These are phyloP conservation scores for Meteorus cinctellus DNA, from an alignment of 2,888 invertebrate genomes.

Conservation along the genomic window DNA sequence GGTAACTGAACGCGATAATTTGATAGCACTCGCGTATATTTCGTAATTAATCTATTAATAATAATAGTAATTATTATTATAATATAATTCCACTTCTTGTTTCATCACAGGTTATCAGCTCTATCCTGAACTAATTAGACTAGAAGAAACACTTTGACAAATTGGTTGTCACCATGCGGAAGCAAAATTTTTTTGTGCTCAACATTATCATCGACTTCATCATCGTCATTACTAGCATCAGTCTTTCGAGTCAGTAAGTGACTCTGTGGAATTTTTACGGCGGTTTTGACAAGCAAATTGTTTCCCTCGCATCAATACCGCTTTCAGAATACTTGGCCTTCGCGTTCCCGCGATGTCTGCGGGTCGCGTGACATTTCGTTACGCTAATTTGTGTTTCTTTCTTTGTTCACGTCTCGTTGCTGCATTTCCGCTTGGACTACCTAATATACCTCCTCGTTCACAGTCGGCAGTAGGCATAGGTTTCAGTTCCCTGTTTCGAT, in stretches of 20 bases:
- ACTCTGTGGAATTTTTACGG: slow-evolving; percentile 65
- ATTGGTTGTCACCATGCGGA: slow-evolving; percentile 5
- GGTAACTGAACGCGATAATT: slow-evolving; percentile 18
- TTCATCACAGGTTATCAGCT: slow-evolving; percentile 39
- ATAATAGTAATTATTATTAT: slow-evolving; percentile 15
- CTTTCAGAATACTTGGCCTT: slow-evolving; percentile 66
- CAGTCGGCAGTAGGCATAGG: slow-evolving; percentile 77
- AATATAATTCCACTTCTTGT: slow-evolving; percentile 22
- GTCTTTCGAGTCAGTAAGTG: slow-evolving; percentile 56
- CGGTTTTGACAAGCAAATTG: slow-evolving; percentile 61
- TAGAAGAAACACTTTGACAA: slow-evolving; percentile 21
- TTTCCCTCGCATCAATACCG: slow-evolving; percentile 65
- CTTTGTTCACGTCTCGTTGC: slow-evolving; percentile 76
- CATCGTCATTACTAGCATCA: slow-evolving; percentile 34
- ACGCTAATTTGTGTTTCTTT: slow-evolving; percentile 83
- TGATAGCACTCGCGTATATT: not conserved
- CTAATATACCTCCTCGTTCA: slow-evolving; percentile 61
- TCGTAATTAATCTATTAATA: slow-evolving; percentile 4
- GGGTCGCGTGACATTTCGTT: slow-evolving; percentile 72
- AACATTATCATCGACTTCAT: not conserved
- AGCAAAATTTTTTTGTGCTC: slow-evolving; percentile 25
- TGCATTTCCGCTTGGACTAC: slow-evolving; percentile 53
- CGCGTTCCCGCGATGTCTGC: slow-evolving; percentile 67
- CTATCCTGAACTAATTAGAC: slow-evolving; percentile 29
- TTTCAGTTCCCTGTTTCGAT: slow-evolving; percentile 78